phyloP scores from a whole-genome alignment of 2,888 invertebrate genomes.

The Tinea pellionella region DNA sequence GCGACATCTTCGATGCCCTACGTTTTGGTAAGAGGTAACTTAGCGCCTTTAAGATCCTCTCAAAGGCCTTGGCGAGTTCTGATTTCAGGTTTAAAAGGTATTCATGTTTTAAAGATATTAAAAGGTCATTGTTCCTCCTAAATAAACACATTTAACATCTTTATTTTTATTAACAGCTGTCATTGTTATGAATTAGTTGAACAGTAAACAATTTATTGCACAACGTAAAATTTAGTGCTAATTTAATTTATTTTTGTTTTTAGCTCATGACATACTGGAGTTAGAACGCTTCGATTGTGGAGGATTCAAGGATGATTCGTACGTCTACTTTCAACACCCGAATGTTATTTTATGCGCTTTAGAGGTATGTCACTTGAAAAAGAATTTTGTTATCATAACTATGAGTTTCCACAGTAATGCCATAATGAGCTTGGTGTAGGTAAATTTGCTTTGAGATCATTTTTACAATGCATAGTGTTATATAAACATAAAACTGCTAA shows the following conservation, averaged over 20 bases:
- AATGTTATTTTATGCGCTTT: conserved; percentile 88
- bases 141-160: no score
- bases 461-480: no score
- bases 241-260: background rate
- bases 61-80: conserved; percentile 76
- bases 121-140: background rate
- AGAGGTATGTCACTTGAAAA: conserved; percentile 63
- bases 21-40: conserved; percentile 89
- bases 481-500: no score
- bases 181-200: background rate
- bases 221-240: no score
- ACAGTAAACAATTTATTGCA: no score
- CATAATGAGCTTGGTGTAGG: no score
- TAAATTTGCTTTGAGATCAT: no score
- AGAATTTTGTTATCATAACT: background rate
- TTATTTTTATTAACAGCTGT: no score
- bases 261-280: conserved; percentile 84
- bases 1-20: conserved; percentile 79
- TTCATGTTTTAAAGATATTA: conserved; percentile 17
- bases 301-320: conserved; percentile 88
- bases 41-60: conserved; percentile 70
- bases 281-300: conserved; percentile 85
- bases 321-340: conserved; percentile 88
- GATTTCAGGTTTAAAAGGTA: conserved; percentile 89
- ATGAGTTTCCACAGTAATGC: no score